Evolutionary conservation across 2,888 invertebrate genomes (phyloP).

Genomic region (Phoenoteleia sp.): DNA sequence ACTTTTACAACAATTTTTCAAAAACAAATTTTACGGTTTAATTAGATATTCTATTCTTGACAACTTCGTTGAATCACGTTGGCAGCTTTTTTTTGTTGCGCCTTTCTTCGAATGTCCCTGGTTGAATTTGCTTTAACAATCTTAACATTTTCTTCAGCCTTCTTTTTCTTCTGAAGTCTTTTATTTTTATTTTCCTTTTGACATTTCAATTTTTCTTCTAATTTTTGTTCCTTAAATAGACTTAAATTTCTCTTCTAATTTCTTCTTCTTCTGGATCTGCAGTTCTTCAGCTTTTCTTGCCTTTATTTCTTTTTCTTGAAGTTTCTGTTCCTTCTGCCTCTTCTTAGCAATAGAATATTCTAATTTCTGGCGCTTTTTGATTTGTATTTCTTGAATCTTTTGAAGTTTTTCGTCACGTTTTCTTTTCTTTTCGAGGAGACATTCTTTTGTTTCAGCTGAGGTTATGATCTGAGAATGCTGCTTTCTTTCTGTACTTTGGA

Average conservation of each 20-base stretch:
- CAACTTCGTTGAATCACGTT: not conserved
- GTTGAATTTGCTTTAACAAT: not conserved
- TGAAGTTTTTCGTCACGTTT: not conserved
- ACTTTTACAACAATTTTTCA: no score
- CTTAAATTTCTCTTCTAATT: not conserved
- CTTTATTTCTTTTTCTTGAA: not conserved
- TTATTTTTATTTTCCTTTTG: not conserved
- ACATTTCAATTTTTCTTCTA: not conserved
- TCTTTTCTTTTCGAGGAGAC: conserved; percentile 2
- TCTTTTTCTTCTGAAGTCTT: conserved; percentile 2
- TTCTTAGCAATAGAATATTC: not conserved
- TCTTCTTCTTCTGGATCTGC: not conserved
- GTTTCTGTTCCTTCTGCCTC: conserved; percentile 2
- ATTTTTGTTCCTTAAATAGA: not conserved
- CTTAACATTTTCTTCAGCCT: not conserved
- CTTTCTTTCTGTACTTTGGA: conserved; percentile 2
- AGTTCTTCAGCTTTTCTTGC: not conserved
- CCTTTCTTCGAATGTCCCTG: not conserved
- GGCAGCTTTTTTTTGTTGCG: not conserved
- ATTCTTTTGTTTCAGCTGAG: not conserved
- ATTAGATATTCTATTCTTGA: not conserved
- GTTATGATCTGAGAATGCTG: conserved; percentile 2
- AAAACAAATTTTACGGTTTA: not conserved
- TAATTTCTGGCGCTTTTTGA: conserved; percentile 2
- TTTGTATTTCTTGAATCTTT: not conserved